Percentiles rank a stretch among this genome's conserved stretches.
phyloP scores from a whole-genome alignment of 2,113 vertebrate species.

The Oxygymnocypris stewartii region DNA sequence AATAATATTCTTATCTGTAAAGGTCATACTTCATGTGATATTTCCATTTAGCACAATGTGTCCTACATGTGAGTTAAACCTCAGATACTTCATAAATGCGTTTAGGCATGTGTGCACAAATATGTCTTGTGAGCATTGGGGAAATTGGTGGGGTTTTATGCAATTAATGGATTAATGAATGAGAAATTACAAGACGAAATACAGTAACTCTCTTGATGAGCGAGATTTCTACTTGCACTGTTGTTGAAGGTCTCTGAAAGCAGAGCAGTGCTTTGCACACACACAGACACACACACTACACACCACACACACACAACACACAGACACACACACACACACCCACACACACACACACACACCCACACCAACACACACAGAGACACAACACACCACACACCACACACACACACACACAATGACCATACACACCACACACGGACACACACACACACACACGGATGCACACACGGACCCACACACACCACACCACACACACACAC shows the following conservation, averaged over 20 bases:
- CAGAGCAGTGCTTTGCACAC: neutral
- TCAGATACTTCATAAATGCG: neutral
- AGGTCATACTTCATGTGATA: neutral
- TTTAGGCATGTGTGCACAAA: neutral
- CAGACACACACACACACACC: neutral
- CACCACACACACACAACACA: too few relatives aligned
- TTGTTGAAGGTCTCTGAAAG: neutral
- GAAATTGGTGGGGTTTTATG: neutral
- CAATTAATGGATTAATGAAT: neutral
- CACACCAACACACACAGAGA: neutral
- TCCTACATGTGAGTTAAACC: neutral
- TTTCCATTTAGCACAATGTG: neutral
- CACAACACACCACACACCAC: too few relatives aligned
- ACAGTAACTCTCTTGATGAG: neutral
- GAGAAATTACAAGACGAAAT: neutral
- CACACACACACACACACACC: neutral
- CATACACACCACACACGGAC: too few relatives aligned
- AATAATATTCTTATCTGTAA: neutral
- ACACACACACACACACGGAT: too few relatives aligned
- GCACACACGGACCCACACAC: too few relatives aligned
- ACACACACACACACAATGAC: too few relatives aligned
- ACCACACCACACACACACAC: too few relatives aligned
- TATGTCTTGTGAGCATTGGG: neutral
- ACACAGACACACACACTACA: neutral
- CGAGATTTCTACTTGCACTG: neutral